Evolutionary conservation across 2,888 invertebrate species (phyloP).

Genomic region (Drepanosiphum platanoidis): DNA sequence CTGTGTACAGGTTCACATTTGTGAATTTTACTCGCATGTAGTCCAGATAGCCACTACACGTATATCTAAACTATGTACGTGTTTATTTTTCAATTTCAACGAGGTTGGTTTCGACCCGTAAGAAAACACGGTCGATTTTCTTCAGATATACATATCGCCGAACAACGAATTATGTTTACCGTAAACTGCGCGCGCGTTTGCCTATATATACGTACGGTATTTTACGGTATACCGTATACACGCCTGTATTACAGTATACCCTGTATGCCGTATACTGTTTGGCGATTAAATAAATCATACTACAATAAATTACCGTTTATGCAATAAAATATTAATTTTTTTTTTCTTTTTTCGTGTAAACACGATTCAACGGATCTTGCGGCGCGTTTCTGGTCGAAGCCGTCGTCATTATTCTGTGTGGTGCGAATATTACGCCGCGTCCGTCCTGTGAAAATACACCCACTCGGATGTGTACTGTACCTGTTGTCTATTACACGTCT

Average conservation of each 20-base stretch:
- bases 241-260: too few species aligned
- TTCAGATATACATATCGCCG: not conserved
- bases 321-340: too few species aligned
- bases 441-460: not conserved
- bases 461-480: not conserved
- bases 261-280: too few species aligned
- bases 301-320: too few species aligned
- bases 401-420: not conserved
- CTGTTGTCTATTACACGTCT: not conserved
- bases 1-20: not conserved
- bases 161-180: not conserved
- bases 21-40: not conserved
- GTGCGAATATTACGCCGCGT: not conserved
- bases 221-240: too few species aligned
- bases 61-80: not conserved
- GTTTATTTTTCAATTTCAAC: slow-evolving; percentile 20
- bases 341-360: too few species aligned
- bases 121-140: not conserved
- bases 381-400: not conserved
- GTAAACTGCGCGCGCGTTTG: slow-evolving; percentile 5
- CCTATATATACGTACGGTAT: not conserved
- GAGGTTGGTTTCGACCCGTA: slow-evolving; percentile 11
- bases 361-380: too few species aligned
- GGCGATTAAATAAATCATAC: too few species aligned
- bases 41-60: too few species aligned